Conservation (phyloP, 64 coral and sea anemone species). For the Cladopsammia gracilis region DNA sequence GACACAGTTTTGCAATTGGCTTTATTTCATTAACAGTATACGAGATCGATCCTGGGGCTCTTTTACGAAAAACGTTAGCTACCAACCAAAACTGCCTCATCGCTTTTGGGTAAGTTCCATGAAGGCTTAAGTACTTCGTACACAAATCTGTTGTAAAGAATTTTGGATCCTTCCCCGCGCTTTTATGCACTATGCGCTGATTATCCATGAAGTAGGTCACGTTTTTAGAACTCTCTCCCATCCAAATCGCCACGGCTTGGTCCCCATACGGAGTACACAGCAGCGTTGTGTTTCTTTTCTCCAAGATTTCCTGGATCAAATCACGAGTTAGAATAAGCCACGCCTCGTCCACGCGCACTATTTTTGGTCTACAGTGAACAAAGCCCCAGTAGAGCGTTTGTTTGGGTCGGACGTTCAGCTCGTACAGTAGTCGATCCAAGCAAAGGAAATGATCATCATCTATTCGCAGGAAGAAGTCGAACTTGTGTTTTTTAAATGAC, state of each 20-base stretch:
- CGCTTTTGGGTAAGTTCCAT: slow-evolving; percentile 81
- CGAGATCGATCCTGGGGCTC: background rate
- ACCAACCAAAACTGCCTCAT: slow-evolving; percentile 94
- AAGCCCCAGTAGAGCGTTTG: slow-evolving; percentile 92
- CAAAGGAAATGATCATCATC: slow-evolving; percentile 99
- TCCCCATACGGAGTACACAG: slow-evolving; percentile 91
- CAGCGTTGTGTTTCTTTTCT: slow-evolving; percentile 73
- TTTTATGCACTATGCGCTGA: slow-evolving; percentile 91
- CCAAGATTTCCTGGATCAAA: slow-evolving; percentile 83
- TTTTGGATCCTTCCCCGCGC: slow-evolving; percentile 78
- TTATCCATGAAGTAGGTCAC: slow-evolving; percentile 99
- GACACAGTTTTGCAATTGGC: slow-evolving; percentile 79
- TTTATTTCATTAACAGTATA: slow-evolving; percentile 78
- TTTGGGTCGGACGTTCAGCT: slow-evolving; percentile 70
- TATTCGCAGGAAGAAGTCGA: slow-evolving; percentile 90
- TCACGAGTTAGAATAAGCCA: slow-evolving; percentile 90
- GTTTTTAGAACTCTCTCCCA: slow-evolving; percentile 79
- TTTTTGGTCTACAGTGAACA: slow-evolving; percentile 84
- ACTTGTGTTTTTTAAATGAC: slow-evolving; percentile 47
- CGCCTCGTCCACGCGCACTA: slow-evolving; percentile 94
- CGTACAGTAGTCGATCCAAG: slow-evolving; percentile 84
- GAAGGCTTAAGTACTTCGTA: slow-evolving; percentile 84
- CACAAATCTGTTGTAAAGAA: slow-evolving; percentile 72
- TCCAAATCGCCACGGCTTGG: slow-evolving; percentile 95
- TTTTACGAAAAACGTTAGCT: slow-evolving; percentile 51